These are phyloP conservation scores for Xestoiulus laeticollis DNA, from an alignment of 2,888 invertebrate species.

Conservation along the genomic window DNA sequence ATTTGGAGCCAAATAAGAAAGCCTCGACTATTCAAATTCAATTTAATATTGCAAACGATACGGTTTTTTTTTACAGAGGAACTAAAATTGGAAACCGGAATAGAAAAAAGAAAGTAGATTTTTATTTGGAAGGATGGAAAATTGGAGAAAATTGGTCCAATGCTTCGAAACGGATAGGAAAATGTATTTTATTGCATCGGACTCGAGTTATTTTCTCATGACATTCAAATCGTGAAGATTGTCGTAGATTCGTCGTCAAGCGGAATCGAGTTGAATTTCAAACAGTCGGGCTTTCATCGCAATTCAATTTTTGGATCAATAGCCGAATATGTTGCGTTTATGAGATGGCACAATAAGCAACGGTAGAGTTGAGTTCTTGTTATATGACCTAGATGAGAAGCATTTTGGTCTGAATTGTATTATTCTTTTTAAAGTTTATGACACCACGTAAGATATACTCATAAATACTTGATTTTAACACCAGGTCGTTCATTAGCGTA, in stretches of 20 bases:
- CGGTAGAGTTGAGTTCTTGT: background rate
- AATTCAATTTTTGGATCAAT: constrained; percentile 23
- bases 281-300: background rate
- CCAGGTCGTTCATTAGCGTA: too few relatives aligned
- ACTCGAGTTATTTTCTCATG: background rate
- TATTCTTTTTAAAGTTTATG: too few relatives aligned
- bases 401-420: too few relatives aligned
- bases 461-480: too few relatives aligned
- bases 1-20: constrained; percentile 28
- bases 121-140: constrained; percentile 2
- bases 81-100: constrained; percentile 6
- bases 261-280: background rate
- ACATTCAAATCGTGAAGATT: background rate
- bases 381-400: background rate
- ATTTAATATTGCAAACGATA: constrained; percentile 24
- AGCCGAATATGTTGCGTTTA: background rate
- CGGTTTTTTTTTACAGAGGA: background rate
- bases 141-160: constrained; percentile 36
- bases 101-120: background rate
- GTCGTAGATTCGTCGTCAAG: background rate
- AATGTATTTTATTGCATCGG: constrained; percentile 21
- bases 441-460: too few relatives aligned
- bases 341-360: background rate
- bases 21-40: constrained; percentile 18
- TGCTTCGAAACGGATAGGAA: background rate